Percentiles rank a stretch among this genome's conserved stretches.
phyloP scores from a whole-genome alignment of 2,888 invertebrate genomes.

The Pyrocoelia pectoralis region DNA sequence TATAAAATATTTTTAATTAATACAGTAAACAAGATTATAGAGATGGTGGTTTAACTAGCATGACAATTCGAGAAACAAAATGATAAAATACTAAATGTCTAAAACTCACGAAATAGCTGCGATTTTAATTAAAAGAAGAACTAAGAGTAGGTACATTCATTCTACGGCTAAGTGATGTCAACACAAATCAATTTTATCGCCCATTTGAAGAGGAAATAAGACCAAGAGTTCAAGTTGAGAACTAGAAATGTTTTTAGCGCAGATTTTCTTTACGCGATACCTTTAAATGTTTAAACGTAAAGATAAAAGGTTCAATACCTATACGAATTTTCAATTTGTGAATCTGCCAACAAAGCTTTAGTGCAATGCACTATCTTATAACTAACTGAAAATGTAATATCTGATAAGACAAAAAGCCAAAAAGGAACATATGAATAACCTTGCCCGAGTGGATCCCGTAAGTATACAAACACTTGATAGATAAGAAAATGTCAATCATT shows the following conservation, averaged over 20 bases:
- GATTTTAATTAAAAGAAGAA: slow-evolving; percentile 30
- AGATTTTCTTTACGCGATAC: slow-evolving; percentile 10
- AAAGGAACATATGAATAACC: slow-evolving; percentile 13
- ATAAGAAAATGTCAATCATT: slow-evolving; percentile 15
- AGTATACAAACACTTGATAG: slow-evolving; percentile 14
- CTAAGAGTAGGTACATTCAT: slow-evolving; percentile 28
- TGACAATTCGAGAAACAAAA: background rate
- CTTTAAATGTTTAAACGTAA: background rate
- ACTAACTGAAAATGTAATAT: background rate
- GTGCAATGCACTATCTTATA: too few relatives aligned
- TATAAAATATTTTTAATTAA: too few relatives aligned
- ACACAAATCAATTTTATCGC: slow-evolving; percentile 35
- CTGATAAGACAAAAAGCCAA: background rate
- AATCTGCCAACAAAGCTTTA: background rate
- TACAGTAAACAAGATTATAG: too few relatives aligned
- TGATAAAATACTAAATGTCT: slow-evolving; percentile 14
- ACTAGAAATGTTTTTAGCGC: slow-evolving; percentile 21
- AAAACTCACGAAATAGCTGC: slow-evolving; percentile 19
- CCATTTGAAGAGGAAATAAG: slow-evolving; percentile 29
- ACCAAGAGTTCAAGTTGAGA: slow-evolving; percentile 29
- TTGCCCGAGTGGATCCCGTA: slow-evolving; percentile 19
- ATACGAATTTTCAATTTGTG: background rate
- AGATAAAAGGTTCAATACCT: background rate
- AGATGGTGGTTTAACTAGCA: too few relatives aligned
- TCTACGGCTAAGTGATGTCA: slow-evolving; percentile 29